Conservation (phyloP, 2,113 vertebrate species). For the Myotis yumanensis region DNA sequence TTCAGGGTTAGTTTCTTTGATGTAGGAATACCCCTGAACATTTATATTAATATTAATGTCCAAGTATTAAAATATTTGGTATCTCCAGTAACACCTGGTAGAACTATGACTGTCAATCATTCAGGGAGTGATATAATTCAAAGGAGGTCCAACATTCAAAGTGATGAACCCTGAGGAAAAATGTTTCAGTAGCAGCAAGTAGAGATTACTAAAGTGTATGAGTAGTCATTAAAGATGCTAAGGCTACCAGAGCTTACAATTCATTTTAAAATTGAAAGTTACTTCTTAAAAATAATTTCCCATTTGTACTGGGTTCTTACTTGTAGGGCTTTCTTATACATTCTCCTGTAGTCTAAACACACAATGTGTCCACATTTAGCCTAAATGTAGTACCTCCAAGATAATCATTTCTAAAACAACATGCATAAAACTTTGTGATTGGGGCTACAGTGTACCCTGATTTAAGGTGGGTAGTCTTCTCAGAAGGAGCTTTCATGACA, state of each 20-base stretch:
- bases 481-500: background rate
- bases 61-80: slow-evolving; percentile 56
- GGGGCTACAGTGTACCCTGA: background rate
- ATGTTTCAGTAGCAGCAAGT: background rate
- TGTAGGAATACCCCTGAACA: slow-evolving; percentile 14
- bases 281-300: background rate
- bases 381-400: background rate
- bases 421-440: background rate
- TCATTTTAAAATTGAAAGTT: slow-evolving; percentile 35
- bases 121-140: background rate
- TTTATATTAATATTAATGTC: slow-evolving; percentile 54
- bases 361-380: background rate
- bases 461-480: background rate
- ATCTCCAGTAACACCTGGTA: slow-evolving; percentile 43
- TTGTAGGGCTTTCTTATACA: background rate
- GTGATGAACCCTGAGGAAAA: background rate
- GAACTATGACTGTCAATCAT: background rate
- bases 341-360: background rate
- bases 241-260: background rate
- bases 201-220: background rate
- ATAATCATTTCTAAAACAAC: slow-evolving; percentile 17
- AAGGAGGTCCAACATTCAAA: background rate
- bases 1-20: slow-evolving; percentile 57
- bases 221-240: background rate
- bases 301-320: background rate